These are phyloP conservation scores for Rostratula benghalensis DNA, from an alignment of 2,113 vertebrate genomes.

Conservation along the genomic window DNA sequence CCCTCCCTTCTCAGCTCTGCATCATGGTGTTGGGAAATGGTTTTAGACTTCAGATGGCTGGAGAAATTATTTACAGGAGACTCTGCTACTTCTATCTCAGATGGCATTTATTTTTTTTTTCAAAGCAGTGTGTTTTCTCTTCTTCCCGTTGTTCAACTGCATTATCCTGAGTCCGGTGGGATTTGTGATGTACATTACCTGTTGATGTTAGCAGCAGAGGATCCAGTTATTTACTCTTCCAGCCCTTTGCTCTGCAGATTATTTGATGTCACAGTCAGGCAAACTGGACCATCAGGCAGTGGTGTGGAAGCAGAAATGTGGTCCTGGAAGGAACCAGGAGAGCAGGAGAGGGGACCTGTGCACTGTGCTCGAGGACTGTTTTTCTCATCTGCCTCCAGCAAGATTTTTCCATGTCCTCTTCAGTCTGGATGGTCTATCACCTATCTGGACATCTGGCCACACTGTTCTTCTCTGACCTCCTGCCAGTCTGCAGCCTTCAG, in stretches of 20 bases:
- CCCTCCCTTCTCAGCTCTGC: not conserved
- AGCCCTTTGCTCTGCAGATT: not conserved
- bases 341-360: not conserved
- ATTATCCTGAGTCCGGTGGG: not conserved
- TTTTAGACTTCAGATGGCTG: not conserved
- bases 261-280: rapidly evolving
- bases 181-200: not conserved
- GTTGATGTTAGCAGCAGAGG: not conserved
- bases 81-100: not conserved
- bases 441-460: not conserved
- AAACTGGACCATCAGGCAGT: not conserved
- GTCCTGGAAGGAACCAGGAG: no score
- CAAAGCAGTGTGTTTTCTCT: not conserved
- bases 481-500: not conserved
- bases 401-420: rapidly evolving
- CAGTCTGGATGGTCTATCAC: rapidly evolving
- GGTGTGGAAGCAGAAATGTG: rapidly evolving
- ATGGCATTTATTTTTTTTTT: not conserved
- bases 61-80: not conserved
- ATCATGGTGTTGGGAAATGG: rapidly evolving
- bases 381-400: not conserved
- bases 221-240: not conserved
- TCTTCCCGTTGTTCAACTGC: not conserved
- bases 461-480: no score
- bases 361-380: not conserved